Evolutionary conservation across 1,140 invertebrate genomes (phyloP).

Genomic region (Anadara kagoshimensis): DNA sequence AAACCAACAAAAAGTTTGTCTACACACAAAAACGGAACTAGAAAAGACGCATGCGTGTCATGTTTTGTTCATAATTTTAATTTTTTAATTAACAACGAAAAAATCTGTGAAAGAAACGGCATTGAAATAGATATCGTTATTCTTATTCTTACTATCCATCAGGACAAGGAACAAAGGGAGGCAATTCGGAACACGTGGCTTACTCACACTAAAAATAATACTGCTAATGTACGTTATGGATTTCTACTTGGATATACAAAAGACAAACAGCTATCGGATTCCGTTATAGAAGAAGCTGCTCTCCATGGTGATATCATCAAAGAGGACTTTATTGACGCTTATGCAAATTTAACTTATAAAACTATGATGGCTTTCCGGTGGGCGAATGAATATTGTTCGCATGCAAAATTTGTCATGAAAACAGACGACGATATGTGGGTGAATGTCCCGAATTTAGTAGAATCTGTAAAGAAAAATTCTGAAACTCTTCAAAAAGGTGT

Average conservation of each 20-base stretch:
- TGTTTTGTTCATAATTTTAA: slow-evolving; percentile 25
- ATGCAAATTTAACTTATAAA: slow-evolving; percentile 90
- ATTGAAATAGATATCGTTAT: slow-evolving; percentile 12
- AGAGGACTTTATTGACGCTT: slow-evolving; percentile 85
- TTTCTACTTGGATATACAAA: slow-evolving; percentile 34
- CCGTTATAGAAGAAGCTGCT: slow-evolving; percentile 76
- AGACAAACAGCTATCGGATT: background rate
- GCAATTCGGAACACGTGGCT: slow-evolving; percentile 46
- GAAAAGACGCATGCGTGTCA: too few species aligned
- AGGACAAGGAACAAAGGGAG: slow-evolving; percentile 12
- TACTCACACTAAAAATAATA: slow-evolving; percentile 39
- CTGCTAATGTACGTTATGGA: slow-evolving; percentile 26
- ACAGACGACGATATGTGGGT: slow-evolving; percentile 76
- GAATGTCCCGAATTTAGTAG: slow-evolving; percentile 49
- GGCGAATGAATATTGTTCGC: slow-evolving; percentile 79
- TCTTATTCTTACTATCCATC: slow-evolving; percentile 27
- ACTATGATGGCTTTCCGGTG: slow-evolving; percentile 88
- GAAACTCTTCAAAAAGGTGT: background rate
- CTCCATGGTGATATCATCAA: slow-evolving; percentile 82
- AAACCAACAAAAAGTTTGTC: too few species aligned
- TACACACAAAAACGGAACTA: too few species aligned
- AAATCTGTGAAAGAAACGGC: slow-evolving; percentile 21
- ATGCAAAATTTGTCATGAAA: slow-evolving; percentile 75
- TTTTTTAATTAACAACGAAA: slow-evolving; percentile 27
- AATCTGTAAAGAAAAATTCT: background rate